Percentiles rank a stretch among this genome's conserved stretches.
phyloP scores from a whole-genome alignment of 2,797 vertebrate species.

The Eidolon dupreanum region DNA sequence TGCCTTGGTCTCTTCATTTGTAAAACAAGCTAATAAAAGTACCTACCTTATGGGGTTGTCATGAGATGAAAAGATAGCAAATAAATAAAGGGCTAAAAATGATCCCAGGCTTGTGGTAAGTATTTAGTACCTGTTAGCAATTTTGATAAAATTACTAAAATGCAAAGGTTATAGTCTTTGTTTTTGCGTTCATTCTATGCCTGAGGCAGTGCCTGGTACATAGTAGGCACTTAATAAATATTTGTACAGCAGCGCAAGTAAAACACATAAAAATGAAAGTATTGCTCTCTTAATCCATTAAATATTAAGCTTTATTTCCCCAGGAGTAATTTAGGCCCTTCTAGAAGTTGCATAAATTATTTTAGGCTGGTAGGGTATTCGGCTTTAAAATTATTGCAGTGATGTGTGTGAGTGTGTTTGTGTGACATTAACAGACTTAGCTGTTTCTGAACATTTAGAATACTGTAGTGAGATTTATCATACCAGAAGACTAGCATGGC shows the following conservation, averaged over 20 bases:
- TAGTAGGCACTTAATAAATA: neutral
- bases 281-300: neutral
- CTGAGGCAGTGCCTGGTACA: neutral
- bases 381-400: neutral
- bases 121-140: too few species aligned
- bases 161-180: neutral
- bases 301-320: neutral
- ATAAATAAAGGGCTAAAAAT: neutral
- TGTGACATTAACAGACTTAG: neutral
- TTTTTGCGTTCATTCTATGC: neutral
- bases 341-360: neutral
- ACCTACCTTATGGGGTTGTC: neutral
- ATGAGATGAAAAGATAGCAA: neutral
- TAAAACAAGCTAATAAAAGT: neutral
- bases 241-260: neutral
- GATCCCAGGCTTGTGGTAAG: neutral
- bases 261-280: neutral
- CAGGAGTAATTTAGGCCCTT: neutral
- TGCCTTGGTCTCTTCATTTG: neutral
- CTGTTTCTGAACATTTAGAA: neutral
- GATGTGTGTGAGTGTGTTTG: neutral
- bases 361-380: neutral
- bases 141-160: neutral
- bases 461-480: too few species aligned
- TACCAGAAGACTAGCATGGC: neutral